Evolutionary conservation across 2,888 invertebrate species (phyloP).

Genomic region (Adineta ricciae): DNA sequence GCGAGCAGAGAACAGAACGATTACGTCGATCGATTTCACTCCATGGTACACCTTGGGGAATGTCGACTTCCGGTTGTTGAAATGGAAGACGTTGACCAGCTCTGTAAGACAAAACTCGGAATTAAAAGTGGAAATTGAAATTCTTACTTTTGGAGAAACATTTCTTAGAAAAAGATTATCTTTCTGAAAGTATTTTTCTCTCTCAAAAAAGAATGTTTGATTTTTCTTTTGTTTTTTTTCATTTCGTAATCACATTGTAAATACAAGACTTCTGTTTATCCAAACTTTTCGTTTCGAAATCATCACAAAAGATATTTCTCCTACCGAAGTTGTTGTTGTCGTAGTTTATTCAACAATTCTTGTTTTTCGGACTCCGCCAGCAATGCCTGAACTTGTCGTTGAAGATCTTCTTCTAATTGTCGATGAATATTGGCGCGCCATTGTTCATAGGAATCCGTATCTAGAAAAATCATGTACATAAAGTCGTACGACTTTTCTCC

Average conservation of each 20-base stretch:
- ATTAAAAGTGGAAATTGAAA: too few species aligned
- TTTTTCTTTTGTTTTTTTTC: too few species aligned
- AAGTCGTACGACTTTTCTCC: too few species aligned
- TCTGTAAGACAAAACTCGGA: not conserved
- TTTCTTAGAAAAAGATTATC: too few species aligned
- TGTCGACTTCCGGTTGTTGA: not conserved
- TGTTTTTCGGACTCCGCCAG: slow-evolving; percentile 37
- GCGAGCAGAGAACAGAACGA: not conserved
- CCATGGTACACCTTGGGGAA: not conserved
- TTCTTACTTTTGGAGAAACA: too few species aligned
- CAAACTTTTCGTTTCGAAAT: too few species aligned
- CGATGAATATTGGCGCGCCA: slow-evolving; percentile 29
- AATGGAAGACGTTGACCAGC: not conserved
- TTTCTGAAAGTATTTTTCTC: too few species aligned
- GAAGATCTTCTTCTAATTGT: slow-evolving; percentile 44
- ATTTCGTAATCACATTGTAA: too few species aligned
- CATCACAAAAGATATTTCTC: too few species aligned
- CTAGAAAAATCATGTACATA: not conserved
- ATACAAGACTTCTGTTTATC: too few species aligned
- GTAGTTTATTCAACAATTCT: not conserved
- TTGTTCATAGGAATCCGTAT: not conserved
- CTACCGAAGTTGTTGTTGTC: not conserved
- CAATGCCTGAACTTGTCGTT: slow-evolving; percentile 44
- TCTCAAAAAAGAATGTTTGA: too few species aligned
- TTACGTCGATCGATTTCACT: slow-evolving; percentile 17